phyloP scores from a whole-genome alignment of 2,888 invertebrate species.

The Clistopyga incitator region DNA sequence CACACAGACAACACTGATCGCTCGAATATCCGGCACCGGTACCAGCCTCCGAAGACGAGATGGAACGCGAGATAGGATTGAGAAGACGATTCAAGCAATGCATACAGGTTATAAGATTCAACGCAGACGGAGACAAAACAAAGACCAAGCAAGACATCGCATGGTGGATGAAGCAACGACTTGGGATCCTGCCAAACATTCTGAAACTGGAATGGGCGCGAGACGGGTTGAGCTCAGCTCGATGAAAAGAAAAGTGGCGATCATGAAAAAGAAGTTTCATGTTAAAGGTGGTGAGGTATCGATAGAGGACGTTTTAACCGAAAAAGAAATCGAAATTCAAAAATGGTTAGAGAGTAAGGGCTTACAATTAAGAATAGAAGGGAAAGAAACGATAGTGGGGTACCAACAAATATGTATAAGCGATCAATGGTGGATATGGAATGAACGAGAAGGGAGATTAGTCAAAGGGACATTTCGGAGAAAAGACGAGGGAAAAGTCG shows the following conservation, averaged over 20 bases:
- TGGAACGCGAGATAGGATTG: too few species aligned
- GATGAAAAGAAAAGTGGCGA: constrained; percentile 9
- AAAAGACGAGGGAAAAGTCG: too few species aligned
- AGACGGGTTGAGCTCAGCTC: background rate
- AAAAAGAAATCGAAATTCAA: background rate
- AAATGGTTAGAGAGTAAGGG: background rate
- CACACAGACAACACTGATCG: too few species aligned
- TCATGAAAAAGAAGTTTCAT: constrained; percentile 5
- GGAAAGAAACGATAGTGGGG: background rate
- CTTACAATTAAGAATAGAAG: background rate
- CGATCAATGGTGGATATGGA: constrained; percentile 20
- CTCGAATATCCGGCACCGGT: too few species aligned
- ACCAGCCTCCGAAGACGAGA: too few species aligned
- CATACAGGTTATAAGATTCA: background rate
- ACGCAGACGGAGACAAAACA: background rate
- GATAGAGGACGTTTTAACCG: constrained; percentile 7
- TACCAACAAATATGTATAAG: constrained; percentile 34
- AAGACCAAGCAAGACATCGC: constrained; percentile 7
- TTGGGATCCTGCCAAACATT: background rate
- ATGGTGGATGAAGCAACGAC: background rate
- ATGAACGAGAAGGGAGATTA: constrained; percentile 20
- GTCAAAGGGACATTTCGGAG: constrained; percentile 8
- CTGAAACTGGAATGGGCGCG: background rate
- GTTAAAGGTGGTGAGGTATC: constrained; percentile 22
- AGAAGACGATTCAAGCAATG: too few species aligned